These are phyloP conservation scores for Netelia fuscicornis DNA, from an alignment of 2,888 invertebrate species.

Conservation along the genomic window DNA sequence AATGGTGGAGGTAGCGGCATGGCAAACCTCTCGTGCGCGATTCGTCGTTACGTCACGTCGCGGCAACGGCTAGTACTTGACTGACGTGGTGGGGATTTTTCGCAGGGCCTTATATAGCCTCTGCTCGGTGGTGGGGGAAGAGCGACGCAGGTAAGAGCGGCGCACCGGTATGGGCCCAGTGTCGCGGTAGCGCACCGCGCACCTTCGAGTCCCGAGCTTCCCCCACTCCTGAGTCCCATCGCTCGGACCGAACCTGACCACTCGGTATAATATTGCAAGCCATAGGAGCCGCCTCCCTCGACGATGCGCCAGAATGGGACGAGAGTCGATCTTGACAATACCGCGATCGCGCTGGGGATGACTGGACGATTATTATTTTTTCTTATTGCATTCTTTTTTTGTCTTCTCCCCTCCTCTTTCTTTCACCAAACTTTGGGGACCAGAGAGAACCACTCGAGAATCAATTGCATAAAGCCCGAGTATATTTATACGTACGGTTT, in stretches of 20 bases:
- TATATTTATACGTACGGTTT: no score
- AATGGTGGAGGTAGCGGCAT: conserved; percentile 67
- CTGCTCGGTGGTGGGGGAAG: conserved; percentile 68
- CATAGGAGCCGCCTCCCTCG: not conserved
- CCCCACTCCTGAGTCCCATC: conserved; percentile 54
- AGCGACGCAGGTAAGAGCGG: conserved; percentile 58
- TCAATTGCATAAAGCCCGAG: conserved; percentile 26
- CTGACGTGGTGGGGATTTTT: conserved; percentile 79
- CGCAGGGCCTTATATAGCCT: conserved; percentile 83
- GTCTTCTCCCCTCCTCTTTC: not conserved
- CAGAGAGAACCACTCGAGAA: not conserved
- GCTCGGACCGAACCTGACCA: conserved; percentile 73
- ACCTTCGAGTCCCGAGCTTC: conserved; percentile 41
- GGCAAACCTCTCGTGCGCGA: conserved; percentile 68
- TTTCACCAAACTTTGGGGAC: not conserved
- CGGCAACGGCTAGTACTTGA: conserved; percentile 79
- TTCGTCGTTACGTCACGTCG: conserved; percentile 68
- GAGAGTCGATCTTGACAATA: conserved; percentile 6
- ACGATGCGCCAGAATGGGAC: conserved; percentile 2
- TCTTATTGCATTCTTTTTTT: not conserved
- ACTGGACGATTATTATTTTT: conserved; percentile 21
- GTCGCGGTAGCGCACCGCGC: conserved; percentile 63
- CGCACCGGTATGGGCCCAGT: conserved; percentile 47
- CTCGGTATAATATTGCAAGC: conserved; percentile 35
- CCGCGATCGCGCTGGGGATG: not conserved